Evolutionary conservation across 2,113 vertebrate species (phyloP).

Genomic region (Perca flavescens): DNA sequence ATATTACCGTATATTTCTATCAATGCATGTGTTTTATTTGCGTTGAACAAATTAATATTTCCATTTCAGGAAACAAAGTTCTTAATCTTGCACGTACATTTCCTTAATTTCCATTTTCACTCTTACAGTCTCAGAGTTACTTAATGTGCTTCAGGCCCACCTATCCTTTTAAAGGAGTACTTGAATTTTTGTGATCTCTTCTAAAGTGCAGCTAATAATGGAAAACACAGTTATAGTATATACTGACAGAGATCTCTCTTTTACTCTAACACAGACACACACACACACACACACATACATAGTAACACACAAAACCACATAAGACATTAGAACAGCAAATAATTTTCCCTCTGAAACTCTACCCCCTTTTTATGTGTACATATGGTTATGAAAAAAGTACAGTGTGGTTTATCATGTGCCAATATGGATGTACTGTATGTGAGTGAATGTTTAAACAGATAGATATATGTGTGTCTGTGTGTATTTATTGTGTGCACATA

Average conservation of each 20-base stretch:
- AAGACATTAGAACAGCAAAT: neutral
- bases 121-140: conserved; percentile 6
- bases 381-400: conserved; percentile 8
- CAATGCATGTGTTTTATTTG: neutral
- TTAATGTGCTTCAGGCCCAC: conserved; percentile 21
- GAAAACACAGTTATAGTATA: conserved; percentile 20
- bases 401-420: neutral
- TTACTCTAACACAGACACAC: neutral
- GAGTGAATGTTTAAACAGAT: neutral
- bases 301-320: neutral
- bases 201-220: conserved; percentile 54
- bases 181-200: conserved; percentile 33
- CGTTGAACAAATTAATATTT: neutral
- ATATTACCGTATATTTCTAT: neutral
- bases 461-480: neutral
- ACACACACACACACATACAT: neutral
- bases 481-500: conserved; percentile 4
- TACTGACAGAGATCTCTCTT: conserved; percentile 1
- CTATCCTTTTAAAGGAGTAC: conserved; percentile 14
- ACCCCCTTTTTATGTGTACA: neutral
- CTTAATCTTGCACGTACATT: neutral
- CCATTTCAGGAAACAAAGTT: neutral
- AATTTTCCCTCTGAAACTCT: neutral
- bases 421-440: neutral
- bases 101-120: conserved; percentile 13